Evolutionary conservation across 2,888 invertebrate species (phyloP), one percentile per base, ranked within the genome.

Genomic region (Drosophila pseudotalamancana): DNA sequence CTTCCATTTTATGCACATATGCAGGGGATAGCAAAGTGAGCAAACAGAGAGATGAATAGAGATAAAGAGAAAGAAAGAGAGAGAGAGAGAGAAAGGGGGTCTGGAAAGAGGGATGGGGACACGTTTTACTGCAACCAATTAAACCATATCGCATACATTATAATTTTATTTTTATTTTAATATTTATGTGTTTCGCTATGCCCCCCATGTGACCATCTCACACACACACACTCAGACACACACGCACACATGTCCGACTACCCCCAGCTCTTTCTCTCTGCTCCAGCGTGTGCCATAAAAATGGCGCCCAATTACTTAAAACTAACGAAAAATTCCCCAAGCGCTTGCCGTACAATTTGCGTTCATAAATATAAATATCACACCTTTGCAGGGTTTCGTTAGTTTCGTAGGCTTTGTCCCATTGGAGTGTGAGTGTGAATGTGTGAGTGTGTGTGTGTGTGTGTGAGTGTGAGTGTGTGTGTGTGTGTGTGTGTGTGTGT

Each of bases 361-460:
- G 72, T 74, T 84, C 77, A 78, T 77, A 83, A 84, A 83, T 81
- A 83, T 81, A 84, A 83, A 81, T 81, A 79, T 83, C 82, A 79
- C 82, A 83, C 82, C 85, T 78, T 67, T 55, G 46, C 67, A 37
- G 18, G 66, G 37, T 53, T 65, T 21, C 51, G 69, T 69, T 68
- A 69, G 69, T 29, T 31, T 43, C 12, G 12, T 61, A 61, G 60
- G 43, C 60, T 40, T 16, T 32, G 23, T 32, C 34, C 29, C 42
- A 25, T n/a, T 49, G 48, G 18, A 6, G 34, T 40, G 14, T 39
- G 35, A 11, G 4, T 19, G 11, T 19, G 14, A 23, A 14, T 39
- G 6, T 34, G 61, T 40, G 25, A 50, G 34, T 35, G 31, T 31
- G 51, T 32, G 35, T 37, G 43, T 12, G 45, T 27, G 37, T 57